Conservation (phyloP, 2,888 invertebrate genomes). For the Diabrotica balteata region DNA sequence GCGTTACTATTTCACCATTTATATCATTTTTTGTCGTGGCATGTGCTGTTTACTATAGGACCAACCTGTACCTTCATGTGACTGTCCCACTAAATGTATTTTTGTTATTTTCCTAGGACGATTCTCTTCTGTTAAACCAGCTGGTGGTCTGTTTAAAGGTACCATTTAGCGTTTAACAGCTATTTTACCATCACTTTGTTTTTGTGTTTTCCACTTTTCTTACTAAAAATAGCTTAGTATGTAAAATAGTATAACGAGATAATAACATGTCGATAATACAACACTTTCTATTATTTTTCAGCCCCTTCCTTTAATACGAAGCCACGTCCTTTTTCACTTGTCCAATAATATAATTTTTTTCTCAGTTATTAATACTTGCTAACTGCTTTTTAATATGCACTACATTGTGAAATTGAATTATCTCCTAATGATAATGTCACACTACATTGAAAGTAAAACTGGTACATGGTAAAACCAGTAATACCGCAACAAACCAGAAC, state of each 20-base stretch:
- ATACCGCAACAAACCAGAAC: too few species aligned
- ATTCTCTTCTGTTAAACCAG: slow-evolving; percentile 56
- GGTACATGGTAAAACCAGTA: too few species aligned
- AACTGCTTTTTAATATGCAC: slow-evolving; percentile 33
- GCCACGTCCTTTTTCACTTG: slow-evolving; percentile 68
- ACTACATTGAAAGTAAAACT: too few species aligned
- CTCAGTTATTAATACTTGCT: slow-evolving; percentile 31
- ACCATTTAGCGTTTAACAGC: slow-evolving; percentile 45
- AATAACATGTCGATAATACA: slow-evolving; percentile 6
- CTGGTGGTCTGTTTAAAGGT: slow-evolving; percentile 58
- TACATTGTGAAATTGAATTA: background rate
- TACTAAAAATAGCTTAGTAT: slow-evolving; percentile 19
- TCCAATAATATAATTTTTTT: slow-evolving; percentile 58
- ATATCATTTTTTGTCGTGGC: background rate
- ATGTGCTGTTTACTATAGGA: background rate
- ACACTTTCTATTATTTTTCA: slow-evolving; percentile 58
- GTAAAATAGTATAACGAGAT: slow-evolving; percentile 48
- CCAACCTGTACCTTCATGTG: background rate
- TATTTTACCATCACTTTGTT: slow-evolving; percentile 5
- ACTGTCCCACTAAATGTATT: slow-evolving; percentile 11
- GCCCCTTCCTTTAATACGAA: slow-evolving; percentile 68
- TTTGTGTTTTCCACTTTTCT: slow-evolving; percentile 10
- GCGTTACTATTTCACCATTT: background rate
- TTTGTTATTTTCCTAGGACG: slow-evolving; percentile 53
- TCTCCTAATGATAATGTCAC: too few species aligned